A percentile compares a stretch with the other conserved stretches of the same genome.
phyloP scores from a whole-genome alignment of 2,888 invertebrate species.

The Unio delphinus region DNA sequence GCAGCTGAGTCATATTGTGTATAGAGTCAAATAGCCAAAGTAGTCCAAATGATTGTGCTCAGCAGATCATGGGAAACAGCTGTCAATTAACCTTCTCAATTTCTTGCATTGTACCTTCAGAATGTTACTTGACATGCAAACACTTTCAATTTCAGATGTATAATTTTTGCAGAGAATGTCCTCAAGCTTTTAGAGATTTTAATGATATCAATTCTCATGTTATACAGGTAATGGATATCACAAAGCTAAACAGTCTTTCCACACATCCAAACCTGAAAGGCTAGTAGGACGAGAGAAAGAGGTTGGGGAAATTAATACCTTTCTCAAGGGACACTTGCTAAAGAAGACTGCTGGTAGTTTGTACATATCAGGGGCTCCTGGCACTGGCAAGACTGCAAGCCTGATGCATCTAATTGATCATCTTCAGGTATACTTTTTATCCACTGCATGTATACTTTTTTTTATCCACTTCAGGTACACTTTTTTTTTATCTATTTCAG shows the following conservation, averaged over 20 bases:
- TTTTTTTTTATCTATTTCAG: too few relatives aligned
- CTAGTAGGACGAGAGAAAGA: slow-evolving; percentile 84
- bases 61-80: too few relatives aligned
- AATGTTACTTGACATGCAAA: too few relatives aligned
- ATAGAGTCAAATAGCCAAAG: too few relatives aligned
- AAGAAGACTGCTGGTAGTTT: slow-evolving; percentile 83
- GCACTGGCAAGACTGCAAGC: slow-evolving; percentile 96
- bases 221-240: slow-evolving; percentile 56
- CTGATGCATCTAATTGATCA: slow-evolving; percentile 82
- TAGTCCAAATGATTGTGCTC: too few relatives aligned
- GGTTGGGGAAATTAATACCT: slow-evolving; percentile 79
- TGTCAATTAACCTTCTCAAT: too few relatives aligned
- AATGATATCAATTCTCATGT: not conserved
- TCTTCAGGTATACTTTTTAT: slow-evolving; percentile 74
- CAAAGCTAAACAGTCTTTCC: slow-evolving; percentile 73
- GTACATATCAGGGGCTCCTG: slow-evolving; percentile 97
- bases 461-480: not conserved
- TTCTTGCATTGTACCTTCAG: too few relatives aligned
- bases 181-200: too few relatives aligned
- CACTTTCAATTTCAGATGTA: too few relatives aligned
- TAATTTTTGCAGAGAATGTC: too few relatives aligned
- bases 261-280: slow-evolving; percentile 74
- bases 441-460: too few relatives aligned
- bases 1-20: too few relatives aligned
- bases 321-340: slow-evolving; percentile 80